phyloP scores from a whole-genome alignment of 2,113 vertebrate genomes.

The Cheirogaleus medius region DNA sequence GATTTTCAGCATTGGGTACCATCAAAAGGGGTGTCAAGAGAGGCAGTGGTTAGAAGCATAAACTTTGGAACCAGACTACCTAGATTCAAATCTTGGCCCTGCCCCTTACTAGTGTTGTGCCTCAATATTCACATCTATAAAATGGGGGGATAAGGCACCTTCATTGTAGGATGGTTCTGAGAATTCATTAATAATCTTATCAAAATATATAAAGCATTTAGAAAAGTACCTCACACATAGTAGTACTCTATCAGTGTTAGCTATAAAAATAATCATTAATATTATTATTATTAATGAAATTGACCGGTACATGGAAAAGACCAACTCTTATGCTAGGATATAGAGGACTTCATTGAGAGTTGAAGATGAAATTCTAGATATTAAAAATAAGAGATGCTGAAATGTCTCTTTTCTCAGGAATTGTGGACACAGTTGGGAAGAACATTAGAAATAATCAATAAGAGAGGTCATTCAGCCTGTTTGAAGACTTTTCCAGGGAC shows the following conservation, averaged over 20 bases:
- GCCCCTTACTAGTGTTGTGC: neutral
- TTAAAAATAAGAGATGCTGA: conserved; percentile 44
- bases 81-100: neutral
- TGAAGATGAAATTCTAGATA: conserved; percentile 45
- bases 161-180: neutral
- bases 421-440: neutral
- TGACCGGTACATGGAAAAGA: neutral
- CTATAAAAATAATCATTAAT: neutral
- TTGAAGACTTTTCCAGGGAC: neutral
- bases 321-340: neutral
- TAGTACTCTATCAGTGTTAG: neutral
- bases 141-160: neutral
- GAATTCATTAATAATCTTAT: neutral
- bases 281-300: neutral
- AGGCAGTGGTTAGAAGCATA: neutral
- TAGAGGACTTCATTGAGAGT: neutral
- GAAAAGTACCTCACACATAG: neutral
- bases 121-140: neutral
- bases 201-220: neutral
- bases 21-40: neutral
- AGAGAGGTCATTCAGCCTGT: neutral
- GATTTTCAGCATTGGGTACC: neutral
- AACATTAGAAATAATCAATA: neutral
- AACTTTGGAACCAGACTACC: neutral
- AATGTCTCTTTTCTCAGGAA: conserved; percentile 8